Base-by-base conservation (phyloP, 1,140 invertebrate species). In the Drosophila aff. region DNA sequence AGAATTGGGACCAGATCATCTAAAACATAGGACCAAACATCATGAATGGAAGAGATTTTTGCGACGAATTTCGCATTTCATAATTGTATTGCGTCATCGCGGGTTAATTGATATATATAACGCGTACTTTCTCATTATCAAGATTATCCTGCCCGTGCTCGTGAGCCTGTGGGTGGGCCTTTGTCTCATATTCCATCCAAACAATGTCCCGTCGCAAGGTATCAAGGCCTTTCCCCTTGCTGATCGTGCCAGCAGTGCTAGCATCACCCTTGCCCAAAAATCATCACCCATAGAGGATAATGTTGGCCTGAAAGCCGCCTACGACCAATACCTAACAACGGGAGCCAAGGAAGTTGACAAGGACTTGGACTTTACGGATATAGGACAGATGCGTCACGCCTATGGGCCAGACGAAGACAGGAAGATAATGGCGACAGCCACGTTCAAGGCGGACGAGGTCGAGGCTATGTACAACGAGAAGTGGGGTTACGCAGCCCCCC, bases 381-480 rank as follows among this genome's bases (percentile, higher is more conserved):
- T n/a, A 16, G 2, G 0, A 8, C 6, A 46, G 31, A 74, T 86
- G 13, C 43, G n/a, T 0, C 0, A 7, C 4, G 15, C 3, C 4
- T 43, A 57, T 44, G 63, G 40, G 28, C 4, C 2, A 7, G 69
- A 18, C 23, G 76, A 2, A 1, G 63, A 82, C 33, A 13, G 66
- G 1, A 57, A 67, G 3, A 66, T 79, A 40, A 36, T 72, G 6
- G 41, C 65, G 0, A 64, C 71, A 3, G 82, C 36, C 13, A 49
- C 23, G 28, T 76, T 82, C 49, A n/a, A 10, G 0, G 43, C 73
- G 6, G 44, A 44, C 2, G 1, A 15, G 4, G 44, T 86, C n/a
- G 60, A 59, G 4, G 71, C 71, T 0, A n/a, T 59, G 0, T 86
- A 71, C 23, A 82, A 86, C 46, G 53, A 38, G 2, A 55, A 63